Conservation (phyloP, 2,113 vertebrate species). For the Tor tambroides region DNA sequence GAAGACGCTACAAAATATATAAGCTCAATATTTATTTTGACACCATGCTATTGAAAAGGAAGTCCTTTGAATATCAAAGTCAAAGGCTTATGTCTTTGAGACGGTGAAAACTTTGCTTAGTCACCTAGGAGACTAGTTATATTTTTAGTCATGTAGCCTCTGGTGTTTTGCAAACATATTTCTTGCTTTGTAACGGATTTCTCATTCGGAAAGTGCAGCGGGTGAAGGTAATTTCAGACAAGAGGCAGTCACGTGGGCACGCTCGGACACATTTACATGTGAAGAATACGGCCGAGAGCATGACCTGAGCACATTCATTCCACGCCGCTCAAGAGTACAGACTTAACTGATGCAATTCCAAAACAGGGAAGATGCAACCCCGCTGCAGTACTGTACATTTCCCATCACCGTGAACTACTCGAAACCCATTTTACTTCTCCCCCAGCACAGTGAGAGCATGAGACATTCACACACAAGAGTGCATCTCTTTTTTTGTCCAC, state of each 20-base stretch:
- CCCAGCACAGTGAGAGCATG: neutral
- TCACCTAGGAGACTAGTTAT: constrained; percentile 60
- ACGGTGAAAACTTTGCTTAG: constrained; percentile 58
- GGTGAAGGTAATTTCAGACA: constrained; percentile 40
- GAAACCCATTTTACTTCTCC: constrained; percentile 22
- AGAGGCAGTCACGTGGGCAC: constrained; percentile 2
- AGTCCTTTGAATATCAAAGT: constrained; percentile 55
- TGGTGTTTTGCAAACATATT: constrained; percentile 60
- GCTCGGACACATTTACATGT: constrained; percentile 36
- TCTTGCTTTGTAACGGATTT: constrained; percentile 53
- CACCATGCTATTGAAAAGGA: constrained; percentile 42
- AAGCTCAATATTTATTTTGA: constrained; percentile 54
- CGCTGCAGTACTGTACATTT: constrained; percentile 31
- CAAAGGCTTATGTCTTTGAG: constrained; percentile 46
- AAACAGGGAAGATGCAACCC: constrained; percentile 42
- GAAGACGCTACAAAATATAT: constrained; percentile 31
- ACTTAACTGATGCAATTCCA: constrained; percentile 49
- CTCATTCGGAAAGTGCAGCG: constrained; percentile 30
- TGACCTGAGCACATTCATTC: constrained; percentile 21
- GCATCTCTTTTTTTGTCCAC: neutral
- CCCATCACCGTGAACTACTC: constrained; percentile 13
- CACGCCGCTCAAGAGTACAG: neutral
- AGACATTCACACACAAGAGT: constrained; percentile 7
- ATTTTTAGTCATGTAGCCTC: constrained; percentile 58
- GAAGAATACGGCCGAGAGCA: constrained; percentile 14